Conservation (phyloP, 2,888 invertebrate species). For the Chaitophorus viminalis region DNA sequence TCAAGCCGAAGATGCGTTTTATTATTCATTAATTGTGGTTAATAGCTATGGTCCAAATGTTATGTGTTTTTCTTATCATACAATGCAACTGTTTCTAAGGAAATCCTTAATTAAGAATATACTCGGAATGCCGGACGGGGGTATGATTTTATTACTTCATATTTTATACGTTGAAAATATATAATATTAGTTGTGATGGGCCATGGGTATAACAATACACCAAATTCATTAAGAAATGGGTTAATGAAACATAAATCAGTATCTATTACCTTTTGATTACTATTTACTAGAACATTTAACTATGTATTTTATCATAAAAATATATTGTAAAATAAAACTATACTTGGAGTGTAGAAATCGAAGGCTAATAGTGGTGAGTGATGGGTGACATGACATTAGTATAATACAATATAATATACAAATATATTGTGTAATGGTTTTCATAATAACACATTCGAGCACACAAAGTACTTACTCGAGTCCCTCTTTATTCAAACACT, state of each 20-base stretch:
- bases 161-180: background rate
- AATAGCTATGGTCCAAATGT: background rate
- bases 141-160: background rate
- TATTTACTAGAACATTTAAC: background rate
- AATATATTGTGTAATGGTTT: too few relatives aligned
- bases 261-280: background rate
- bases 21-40: background rate
- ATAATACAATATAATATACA: background rate
- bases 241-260: background rate
- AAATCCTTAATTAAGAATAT: background rate
- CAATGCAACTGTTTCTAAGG: background rate
- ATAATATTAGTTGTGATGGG: background rate
- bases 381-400: background rate
- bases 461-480: background rate
- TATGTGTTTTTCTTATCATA: background rate
- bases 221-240: background rate
- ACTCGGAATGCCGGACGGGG: background rate
- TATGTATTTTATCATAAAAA: background rate
- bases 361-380: background rate
- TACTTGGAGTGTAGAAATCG: background rate
- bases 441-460: too few relatives aligned
- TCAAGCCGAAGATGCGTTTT: background rate
- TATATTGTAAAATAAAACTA: background rate
- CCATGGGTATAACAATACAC: background rate
- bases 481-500: background rate